Evolutionary conservation across 1,140 invertebrate species (phyloP), one percentile per base, ranked within the genome.

Genomic region (Zaprionus africanus): DNA sequence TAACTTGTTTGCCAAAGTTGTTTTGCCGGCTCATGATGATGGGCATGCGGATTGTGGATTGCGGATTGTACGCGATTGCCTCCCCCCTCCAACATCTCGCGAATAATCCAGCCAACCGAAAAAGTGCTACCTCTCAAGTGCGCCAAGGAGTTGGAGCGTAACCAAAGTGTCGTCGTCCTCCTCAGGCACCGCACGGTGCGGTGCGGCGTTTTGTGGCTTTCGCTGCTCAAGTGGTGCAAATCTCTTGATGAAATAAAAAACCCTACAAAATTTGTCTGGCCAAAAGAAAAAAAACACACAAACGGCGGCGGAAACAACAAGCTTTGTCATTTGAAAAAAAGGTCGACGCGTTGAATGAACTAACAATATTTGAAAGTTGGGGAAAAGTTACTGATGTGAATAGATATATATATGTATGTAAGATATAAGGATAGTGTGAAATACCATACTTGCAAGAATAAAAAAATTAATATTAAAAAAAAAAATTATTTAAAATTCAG

Each of bases 211-310:
- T 76, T 78, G 79, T 74, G 78, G 73, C 79, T 87, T 82, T 87
- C 78, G 80, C 78, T 83, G 80, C 78, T 88, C 84, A 87, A 87
- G 84, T 87, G 84, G 68, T 31, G 76, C 76, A 90, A 90, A 90
- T 90, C 85, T 90, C 85, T 83, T 73, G 85, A 90, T 90, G 85
- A 90, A 90, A 90, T 90, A 90, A 90, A 90, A 90, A 90, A 90
- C 81, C 79, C 70, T 82, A 85, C 65, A 78, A 85, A 79, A 88
- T 87, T 88, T 87, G 75, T 85, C 53, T 73, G 71, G 31, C 38
- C 28, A 41, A 46, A 15, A 51, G 53, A 49, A 12, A 51, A 62
- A 56, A 15, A 56, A 17, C 1, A 22, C 1, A 22, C 1, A 22
- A 22, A 22, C 22, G 22, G 22, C 3, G 9, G 31, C 13, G 26